Percentiles rank a stretch among this genome's conserved stretches.
Evolutionary conservation across 2,888 invertebrate genomes (phyloP).

Genomic region (Apotomis capreana): DNA sequence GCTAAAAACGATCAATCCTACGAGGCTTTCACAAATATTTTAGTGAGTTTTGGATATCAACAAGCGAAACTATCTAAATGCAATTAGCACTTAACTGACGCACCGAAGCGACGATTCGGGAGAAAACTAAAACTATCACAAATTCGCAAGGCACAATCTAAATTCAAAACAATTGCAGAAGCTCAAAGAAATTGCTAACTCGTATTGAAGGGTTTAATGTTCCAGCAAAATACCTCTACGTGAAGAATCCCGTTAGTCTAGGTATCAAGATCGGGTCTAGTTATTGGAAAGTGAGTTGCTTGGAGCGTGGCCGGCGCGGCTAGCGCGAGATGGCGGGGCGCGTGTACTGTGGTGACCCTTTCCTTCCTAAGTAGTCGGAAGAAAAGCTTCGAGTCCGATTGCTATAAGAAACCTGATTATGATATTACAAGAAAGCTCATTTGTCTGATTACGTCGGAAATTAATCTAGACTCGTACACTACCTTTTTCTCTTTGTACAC

Average conservation of each 20-base stretch:
- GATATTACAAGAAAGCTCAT: slow-evolving; percentile 2
- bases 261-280: slow-evolving; percentile 40
- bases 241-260: slow-evolving; percentile 39
- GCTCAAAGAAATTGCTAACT: not conserved
- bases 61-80: no score
- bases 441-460: not conserved
- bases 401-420: slow-evolving; percentile 18
- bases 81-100: no score
- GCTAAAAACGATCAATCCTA: no score
- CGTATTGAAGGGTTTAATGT: slow-evolving; percentile 29
- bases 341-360: slow-evolving; percentile 29
- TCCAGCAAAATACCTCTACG: slow-evolving; percentile 27
- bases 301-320: slow-evolving; percentile 36
- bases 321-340: slow-evolving; percentile 17
- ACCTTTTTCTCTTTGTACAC: no score
- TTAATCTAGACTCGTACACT: not conserved
- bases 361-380: slow-evolving; percentile 10
- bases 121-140: no score
- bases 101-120: no score
- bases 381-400: slow-evolving; percentile 8
- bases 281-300: slow-evolving; percentile 41
- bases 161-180: not conserved
- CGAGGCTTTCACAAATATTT: no score
- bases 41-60: no score
- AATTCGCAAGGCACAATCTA: no score